These are phyloP conservation scores for Zaprionus vittiger DNA, from an alignment of 1,140 invertebrate genomes.

Conservation along the genomic window DNA sequence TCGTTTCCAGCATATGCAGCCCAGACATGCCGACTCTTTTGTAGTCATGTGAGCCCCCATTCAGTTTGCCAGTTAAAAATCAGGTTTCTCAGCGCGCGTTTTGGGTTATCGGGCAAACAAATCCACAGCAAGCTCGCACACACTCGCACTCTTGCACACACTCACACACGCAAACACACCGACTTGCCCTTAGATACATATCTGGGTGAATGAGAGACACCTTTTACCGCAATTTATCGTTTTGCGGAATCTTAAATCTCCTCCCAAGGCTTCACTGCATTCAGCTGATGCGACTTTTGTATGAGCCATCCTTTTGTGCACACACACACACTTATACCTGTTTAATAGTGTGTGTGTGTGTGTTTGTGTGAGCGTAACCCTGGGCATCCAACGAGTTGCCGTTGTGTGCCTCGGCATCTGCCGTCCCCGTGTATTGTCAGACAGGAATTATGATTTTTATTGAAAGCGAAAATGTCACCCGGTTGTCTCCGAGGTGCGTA, in stretches of 20 bases:
- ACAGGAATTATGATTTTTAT: conserved; percentile 71
- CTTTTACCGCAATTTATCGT: conserved; percentile 80
- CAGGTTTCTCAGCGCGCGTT: conserved; percentile 76
- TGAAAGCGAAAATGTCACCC: conserved; percentile 47
- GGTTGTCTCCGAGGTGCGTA: conserved; percentile 34
- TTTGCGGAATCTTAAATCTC: conserved; percentile 71
- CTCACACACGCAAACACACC: conserved; percentile 27
- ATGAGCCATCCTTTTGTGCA: conserved; percentile 13
- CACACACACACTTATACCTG: conserved; percentile 10
- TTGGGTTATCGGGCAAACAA: conserved; percentile 67
- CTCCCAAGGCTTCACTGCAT: conserved; percentile 30
- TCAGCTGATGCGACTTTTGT: conserved; percentile 39
- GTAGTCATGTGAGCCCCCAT: conserved; percentile 47
- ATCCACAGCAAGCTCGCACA: conserved; percentile 33
- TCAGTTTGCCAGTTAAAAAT: conserved; percentile 79
- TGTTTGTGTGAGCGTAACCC: conserved; percentile 28
- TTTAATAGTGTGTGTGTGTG: conserved; percentile 10
- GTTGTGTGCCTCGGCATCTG: conserved; percentile 15
- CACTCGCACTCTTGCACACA: conserved; percentile 19
- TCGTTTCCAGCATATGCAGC: conserved; percentile 67
- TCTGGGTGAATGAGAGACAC: conserved; percentile 56
- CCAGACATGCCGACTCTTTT: conserved; percentile 31
- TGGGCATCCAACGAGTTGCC: conserved; percentile 56
- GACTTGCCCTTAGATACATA: conserved; percentile 29
- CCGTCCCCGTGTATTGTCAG: conserved; percentile 43